These are phyloP conservation scores for Rhaphigaster nebulosa DNA, from an alignment of 2,888 invertebrate genomes.

Conservation along the genomic window DNA sequence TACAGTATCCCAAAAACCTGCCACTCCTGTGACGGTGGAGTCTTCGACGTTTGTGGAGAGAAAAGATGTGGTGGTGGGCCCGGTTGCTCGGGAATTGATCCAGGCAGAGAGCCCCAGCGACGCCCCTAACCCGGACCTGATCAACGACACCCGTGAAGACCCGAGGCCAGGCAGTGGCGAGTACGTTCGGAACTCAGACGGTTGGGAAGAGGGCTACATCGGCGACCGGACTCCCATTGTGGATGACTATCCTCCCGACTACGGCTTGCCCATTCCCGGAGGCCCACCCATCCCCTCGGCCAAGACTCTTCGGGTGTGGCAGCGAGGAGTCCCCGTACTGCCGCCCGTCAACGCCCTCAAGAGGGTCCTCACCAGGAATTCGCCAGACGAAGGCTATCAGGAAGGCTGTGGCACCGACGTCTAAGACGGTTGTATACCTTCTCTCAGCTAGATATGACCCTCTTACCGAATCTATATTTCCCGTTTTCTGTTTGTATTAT, in stretches of 20 bases:
- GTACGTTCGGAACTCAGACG: conserved; percentile 81
- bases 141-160: conserved; percentile 82
- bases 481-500: conserved; percentile 19
- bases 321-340: conserved; percentile 86
- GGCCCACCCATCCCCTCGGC: conserved; percentile 73
- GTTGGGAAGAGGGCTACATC: conserved; percentile 79
- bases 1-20: conserved; percentile 62
- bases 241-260: conserved; percentile 81
- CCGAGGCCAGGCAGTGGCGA: conserved; percentile 81
- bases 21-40: conserved; percentile 62
- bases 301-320: conserved; percentile 89
- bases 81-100: conserved; percentile 50
- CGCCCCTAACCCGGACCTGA: conserved; percentile 86
- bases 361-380: conserved; percentile 86
- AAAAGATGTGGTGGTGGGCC: conserved; percentile 59
- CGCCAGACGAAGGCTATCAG: conserved; percentile 92
- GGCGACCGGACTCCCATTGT: conserved; percentile 84
- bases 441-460: conserved; percentile 49
- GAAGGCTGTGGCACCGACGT: conserved; percentile 95
- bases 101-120: conserved; percentile 57
- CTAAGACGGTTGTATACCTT: conserved; percentile 70
- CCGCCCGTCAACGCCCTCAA: conserved; percentile 89
- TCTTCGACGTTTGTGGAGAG: conserved; percentile 63
- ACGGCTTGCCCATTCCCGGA: conserved; percentile 78
- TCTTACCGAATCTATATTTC: conserved; percentile 52